Conservation (phyloP, 2,797 vertebrate species). For the Uromys caudimaculatus region DNA sequence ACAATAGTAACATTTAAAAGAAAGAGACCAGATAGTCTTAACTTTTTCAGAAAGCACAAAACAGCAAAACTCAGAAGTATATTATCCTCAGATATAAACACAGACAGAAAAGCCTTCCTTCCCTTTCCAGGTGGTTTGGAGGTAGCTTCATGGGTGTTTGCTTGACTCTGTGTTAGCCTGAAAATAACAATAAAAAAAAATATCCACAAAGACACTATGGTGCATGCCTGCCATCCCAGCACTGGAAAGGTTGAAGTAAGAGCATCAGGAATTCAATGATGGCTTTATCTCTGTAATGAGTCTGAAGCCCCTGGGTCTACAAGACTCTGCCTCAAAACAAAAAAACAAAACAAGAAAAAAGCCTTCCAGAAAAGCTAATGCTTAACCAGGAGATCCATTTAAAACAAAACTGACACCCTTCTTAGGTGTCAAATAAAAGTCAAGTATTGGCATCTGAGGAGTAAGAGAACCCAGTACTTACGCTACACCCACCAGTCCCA, state of each 20-base stretch:
- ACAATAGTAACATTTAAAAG: slow-evolving; percentile 22
- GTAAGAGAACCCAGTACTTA: not conserved
- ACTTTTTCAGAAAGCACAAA: slow-evolving; percentile 30
- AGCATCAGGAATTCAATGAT: not conserved
- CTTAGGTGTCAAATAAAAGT: not conserved
- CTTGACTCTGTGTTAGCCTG: not conserved
- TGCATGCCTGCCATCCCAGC: not conserved
- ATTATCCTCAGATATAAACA: not conserved
- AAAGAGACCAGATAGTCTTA: not conserved
- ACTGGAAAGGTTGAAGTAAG: not conserved
- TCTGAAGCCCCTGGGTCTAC: not conserved
- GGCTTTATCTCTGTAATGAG: not conserved
- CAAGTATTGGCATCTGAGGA: not conserved
- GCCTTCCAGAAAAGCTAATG: not conserved
- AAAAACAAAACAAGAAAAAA: not conserved
- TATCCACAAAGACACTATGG: not conserved
- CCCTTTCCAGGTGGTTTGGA: not conserved
- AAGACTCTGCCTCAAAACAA: not conserved
- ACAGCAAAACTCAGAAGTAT: not conserved
- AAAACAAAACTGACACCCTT: not conserved
- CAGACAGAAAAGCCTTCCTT: not conserved
- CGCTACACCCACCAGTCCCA: not conserved
- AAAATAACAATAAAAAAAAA: not conserved
- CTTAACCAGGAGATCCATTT: not conserved
- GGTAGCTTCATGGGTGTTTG: not conserved